Conservation (phyloP, 2,113 vertebrate species). For the Parus major region DNA sequence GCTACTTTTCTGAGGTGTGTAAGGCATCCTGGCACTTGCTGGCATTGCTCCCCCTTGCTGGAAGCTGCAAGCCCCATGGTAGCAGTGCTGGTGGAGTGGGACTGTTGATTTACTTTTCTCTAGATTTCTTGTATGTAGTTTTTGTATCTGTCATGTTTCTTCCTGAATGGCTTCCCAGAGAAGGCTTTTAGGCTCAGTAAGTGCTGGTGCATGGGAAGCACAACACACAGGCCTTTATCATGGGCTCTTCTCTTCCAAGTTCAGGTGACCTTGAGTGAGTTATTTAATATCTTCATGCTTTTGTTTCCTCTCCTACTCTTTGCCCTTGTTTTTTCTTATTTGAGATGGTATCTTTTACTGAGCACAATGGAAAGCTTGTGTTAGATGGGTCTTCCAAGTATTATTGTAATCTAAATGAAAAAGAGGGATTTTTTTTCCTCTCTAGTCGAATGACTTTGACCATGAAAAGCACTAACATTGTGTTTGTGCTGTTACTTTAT, state of each 20-base stretch:
- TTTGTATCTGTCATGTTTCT: neutral
- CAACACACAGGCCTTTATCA: neutral
- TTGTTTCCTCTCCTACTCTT: neutral
- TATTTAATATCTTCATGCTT: neutral
- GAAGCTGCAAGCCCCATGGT: neutral
- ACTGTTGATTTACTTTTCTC: neutral
- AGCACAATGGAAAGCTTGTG: neutral
- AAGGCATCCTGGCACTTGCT: neutral
- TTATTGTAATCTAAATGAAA: neutral
- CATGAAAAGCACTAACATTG: neutral
- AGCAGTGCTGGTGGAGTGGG: neutral
- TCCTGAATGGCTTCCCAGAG: neutral
- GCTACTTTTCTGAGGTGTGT: neutral
- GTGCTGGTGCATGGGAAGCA: neutral
- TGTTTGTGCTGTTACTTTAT: neutral
- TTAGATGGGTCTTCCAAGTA: neutral
- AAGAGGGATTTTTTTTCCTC: neutral
- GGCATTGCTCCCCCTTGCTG: rapidly evolving
- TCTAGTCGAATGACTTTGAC: neutral
- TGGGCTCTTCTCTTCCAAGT: neutral
- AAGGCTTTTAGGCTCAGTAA: neutral
- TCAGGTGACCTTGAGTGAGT: neutral
- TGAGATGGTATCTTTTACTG: neutral
- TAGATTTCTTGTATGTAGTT: neutral
- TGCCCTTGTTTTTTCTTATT: neutral